Evolutionary conservation across 2,113 vertebrate species (phyloP), one percentile per base, ranked within the genome.

Genomic region (Corydoras sp.): DNA sequence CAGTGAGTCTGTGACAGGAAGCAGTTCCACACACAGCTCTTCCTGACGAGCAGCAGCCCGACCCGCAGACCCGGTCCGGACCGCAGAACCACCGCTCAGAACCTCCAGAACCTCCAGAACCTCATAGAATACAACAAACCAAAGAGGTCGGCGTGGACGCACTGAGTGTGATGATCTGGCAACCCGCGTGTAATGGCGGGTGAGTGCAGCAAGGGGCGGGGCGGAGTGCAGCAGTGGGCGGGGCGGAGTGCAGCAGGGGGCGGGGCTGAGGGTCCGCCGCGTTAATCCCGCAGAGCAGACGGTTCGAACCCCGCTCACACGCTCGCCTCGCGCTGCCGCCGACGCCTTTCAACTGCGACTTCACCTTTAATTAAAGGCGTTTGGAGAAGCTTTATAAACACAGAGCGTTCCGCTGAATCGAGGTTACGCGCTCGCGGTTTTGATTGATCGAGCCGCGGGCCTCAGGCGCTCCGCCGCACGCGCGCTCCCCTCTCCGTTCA

Each of bases 211-310:
- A 80, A 49, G 73, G 58, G 58, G 18, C 56, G 35, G 14, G 11
- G 3, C 10, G 2, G 11, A 4, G 12, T 15, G 64, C 62, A 61
- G 68, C 54, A 80, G 51, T 71, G 58, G 58, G 18, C 56, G 35
- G 14, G 11, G 3, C 10, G 2, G 11, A 4, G 12, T 15, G 64
- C 62, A 61, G 68, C 54, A 80, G 51, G 73, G 58, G 79, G 83
- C 80, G 80, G 77, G 81, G 79, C 49, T 24, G 4, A 0, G 51
- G 74, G 76, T 1, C 60, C 59, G 73, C 58, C 61, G 65, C n/a
- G 58, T 65, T 32, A 31, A 9, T 54, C 15, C 35, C 58, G 11
- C 48, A 24, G 29, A 66, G 14, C 49, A 65, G 32, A 76, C 10
- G 62, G 18, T 59, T 43, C 10, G 0, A 53, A 8, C 11, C 29